Conservation (phyloP, 2,797 vertebrate genomes). For the Myotis planiceps region DNA sequence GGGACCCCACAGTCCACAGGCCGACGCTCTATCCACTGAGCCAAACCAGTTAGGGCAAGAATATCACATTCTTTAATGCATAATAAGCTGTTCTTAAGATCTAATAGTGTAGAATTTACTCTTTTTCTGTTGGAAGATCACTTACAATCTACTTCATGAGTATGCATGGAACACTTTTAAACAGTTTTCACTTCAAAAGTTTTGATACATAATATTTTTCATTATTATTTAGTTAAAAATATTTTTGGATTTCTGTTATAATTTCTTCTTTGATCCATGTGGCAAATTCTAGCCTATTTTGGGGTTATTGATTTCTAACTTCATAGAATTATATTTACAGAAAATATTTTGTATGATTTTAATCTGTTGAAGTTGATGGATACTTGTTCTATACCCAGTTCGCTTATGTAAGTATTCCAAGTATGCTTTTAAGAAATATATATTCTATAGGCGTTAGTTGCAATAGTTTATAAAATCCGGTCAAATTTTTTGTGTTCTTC, state of each 20-base stretch:
- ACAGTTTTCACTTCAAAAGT: not conserved
- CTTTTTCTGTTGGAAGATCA: not conserved
- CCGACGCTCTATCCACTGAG: no score
- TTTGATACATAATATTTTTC: not conserved
- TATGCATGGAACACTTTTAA: not conserved
- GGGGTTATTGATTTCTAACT: not conserved
- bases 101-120: not conserved
- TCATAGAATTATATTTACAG: not conserved
- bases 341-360: not conserved
- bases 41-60: not conserved
- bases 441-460: not conserved
- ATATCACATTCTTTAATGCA: not conserved
- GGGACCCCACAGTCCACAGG: no score
- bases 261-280: not conserved
- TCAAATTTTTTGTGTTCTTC: not conserved
- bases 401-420: not conserved
- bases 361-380: not conserved
- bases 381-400: not conserved
- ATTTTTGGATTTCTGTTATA: not conserved
- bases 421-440: conserved; percentile 1
- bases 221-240: not conserved
- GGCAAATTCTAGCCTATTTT: not conserved
- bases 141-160: not conserved
- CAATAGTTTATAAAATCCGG: not conserved
- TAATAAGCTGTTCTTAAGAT: not conserved